These are phyloP conservation scores for Symphodus melops DNA, from an alignment of 2,113 vertebrate species.

Conservation along the genomic window DNA sequence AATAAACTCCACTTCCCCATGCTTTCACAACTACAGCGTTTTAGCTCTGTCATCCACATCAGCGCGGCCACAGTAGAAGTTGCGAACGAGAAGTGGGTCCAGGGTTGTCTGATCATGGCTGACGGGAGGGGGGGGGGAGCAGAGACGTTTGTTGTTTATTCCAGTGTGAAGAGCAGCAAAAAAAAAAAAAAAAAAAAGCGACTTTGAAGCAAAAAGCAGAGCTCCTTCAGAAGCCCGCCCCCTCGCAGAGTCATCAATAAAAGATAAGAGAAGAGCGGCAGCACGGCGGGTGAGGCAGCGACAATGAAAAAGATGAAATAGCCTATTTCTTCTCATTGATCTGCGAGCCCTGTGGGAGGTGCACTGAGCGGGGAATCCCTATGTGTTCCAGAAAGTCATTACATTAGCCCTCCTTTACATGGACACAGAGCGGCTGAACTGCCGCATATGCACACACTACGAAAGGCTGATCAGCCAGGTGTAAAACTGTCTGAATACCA, in stretches of 20 bases:
- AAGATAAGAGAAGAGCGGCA: conserved; percentile 54
- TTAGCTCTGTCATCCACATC: conserved; percentile 9
- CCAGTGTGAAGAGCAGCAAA: conserved; percentile 15
- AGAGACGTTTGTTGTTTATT: conserved; percentile 46
- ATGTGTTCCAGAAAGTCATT: conserved; percentile 1
- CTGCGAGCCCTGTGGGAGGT: conserved; percentile 15
- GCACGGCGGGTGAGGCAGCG: conserved; percentile 16
- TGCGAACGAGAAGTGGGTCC: conserved; percentile 22
- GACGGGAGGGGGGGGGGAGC: conserved; percentile 2
- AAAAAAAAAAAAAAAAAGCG: conserved; percentile 7
- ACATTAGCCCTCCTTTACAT: conserved; percentile 3
- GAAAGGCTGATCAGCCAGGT: background rate
- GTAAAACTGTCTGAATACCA: background rate
- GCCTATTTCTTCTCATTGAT: conserved; percentile 54
- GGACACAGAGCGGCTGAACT: background rate
- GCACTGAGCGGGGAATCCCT: background rate
- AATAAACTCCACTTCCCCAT: background rate
- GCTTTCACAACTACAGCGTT: background rate
- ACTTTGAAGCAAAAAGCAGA: conserved; percentile 26
- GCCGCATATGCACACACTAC: background rate
- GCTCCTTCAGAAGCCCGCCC: conserved; percentile 23
- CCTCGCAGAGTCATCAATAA: conserved; percentile 67
- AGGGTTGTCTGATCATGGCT: conserved; percentile 15
- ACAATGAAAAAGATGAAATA: conserved; percentile 59
- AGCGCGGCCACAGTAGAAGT: background rate